Evolutionary conservation across 2,888 invertebrate species (phyloP).

Genomic region (Euphydryas editha): DNA sequence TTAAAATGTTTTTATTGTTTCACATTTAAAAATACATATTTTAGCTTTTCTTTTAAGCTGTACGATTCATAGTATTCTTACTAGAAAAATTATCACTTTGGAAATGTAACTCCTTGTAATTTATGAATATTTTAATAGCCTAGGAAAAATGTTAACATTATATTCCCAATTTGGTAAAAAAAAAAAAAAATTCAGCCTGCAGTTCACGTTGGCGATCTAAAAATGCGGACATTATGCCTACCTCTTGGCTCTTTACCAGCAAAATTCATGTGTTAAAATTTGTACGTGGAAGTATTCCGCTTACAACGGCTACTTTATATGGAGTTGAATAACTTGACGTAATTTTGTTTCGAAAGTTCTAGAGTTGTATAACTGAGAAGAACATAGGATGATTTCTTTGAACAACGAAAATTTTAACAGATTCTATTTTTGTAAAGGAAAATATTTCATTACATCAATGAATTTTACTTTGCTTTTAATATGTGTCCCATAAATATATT

Average conservation of each 20-base stretch:
- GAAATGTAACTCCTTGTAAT: no score
- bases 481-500: no score
- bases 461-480: not conserved
- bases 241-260: constrained; percentile 40
- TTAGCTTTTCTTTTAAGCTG: no score
- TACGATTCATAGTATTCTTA: no score
- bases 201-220: constrained; percentile 37
- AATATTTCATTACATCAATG: constrained; percentile 16
- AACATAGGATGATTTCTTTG: constrained; percentile 34
- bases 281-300: constrained; percentile 42
- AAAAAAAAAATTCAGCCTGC: constrained; percentile 28
- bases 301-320: constrained; percentile 40
- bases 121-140: no score
- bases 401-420: constrained; percentile 36
- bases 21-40: no score
- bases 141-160: no score
- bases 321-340: constrained; percentile 39
- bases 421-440: constrained; percentile 46
- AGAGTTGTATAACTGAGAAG: constrained; percentile 35
- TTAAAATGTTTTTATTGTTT: no score
- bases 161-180: constrained; percentile 14
- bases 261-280: constrained; percentile 41
- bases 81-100: no score
- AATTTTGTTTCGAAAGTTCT: constrained; percentile 39
- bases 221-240: constrained; percentile 41